phyloP scores from a whole-genome alignment of 1,140 invertebrate genomes.

The Calephelis virginiensis region DNA sequence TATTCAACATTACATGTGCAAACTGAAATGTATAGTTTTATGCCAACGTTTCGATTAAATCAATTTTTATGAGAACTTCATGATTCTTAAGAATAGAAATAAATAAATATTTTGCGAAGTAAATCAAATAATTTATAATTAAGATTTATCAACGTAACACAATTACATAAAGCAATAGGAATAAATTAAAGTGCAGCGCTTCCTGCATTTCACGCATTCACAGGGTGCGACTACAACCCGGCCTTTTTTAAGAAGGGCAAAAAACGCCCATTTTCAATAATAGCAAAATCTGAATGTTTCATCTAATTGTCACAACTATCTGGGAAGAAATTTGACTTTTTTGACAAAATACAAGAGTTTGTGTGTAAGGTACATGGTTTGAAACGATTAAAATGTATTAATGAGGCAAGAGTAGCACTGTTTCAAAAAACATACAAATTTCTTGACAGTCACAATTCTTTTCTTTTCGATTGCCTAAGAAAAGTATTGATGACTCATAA shows the following conservation, averaged over 20 bases:
- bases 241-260: constrained; percentile 2
- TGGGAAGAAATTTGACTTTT: neutral
- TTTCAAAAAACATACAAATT: neutral
- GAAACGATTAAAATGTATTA: constrained; percentile 6
- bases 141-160: too few species aligned
- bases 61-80: too few species aligned
- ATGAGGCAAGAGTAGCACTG: constrained; percentile 6
- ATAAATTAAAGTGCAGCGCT: too few species aligned
- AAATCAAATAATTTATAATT: too few species aligned
- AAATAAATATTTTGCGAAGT: too few species aligned
- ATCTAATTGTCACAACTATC: constrained; percentile 5
- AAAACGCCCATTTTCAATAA: neutral
- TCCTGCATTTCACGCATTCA: too few species aligned
- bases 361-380: neutral
- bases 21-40: too few species aligned
- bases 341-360: constrained; percentile 6
- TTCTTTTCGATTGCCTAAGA: neutral
- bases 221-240: neutral
- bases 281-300: neutral
- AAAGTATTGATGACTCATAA: neutral
- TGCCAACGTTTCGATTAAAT: too few species aligned
- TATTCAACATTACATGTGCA: too few species aligned
- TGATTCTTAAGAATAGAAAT: too few species aligned
- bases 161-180: too few species aligned
- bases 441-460: too few species aligned